Conservation (phyloP, 2,797 vertebrate genomes). For the Megaceryle alcyon region DNA sequence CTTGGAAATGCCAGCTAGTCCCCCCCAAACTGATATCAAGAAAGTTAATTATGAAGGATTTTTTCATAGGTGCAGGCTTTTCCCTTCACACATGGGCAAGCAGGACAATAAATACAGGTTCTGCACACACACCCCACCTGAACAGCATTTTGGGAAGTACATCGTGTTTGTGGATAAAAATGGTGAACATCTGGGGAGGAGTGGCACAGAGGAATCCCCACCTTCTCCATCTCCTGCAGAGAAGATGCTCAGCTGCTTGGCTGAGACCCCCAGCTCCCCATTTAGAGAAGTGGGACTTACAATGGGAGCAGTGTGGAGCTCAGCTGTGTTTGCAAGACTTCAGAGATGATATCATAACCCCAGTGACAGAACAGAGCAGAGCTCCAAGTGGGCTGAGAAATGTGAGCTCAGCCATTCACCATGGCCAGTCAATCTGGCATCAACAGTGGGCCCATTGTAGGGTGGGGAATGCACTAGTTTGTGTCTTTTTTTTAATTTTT, state of each 20-base stretch:
- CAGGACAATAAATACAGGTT: not conserved
- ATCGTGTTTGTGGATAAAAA: not conserved
- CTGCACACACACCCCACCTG: fast-evolving
- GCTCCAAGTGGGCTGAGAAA: constrained; percentile 40
- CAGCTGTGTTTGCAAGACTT: constrained; percentile 70
- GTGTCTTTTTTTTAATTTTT: not conserved
- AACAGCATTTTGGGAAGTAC: not conserved
- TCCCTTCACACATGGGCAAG: not conserved
- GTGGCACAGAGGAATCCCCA: not conserved
- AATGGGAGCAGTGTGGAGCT: constrained; percentile 73
- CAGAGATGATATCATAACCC: constrained; percentile 77
- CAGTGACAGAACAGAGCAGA: constrained; percentile 46
- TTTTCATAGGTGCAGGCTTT: not conserved
- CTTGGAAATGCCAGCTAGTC: not conserved
- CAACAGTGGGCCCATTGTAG: constrained; percentile 69
- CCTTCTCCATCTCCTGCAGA: not conserved
- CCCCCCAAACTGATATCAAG: not conserved
- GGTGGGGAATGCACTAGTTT: constrained; percentile 38
- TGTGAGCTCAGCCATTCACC: constrained; percentile 64
- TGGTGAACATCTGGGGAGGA: not conserved
- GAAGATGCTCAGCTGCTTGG: not conserved
- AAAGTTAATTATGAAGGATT: not conserved
- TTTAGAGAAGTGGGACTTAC: constrained; percentile 36
- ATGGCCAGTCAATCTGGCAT: not conserved
- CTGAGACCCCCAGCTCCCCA: not conserved